Evolutionary conservation across 2,888 invertebrate species (phyloP).

Genomic region (Eupeodes latifasciatus): DNA sequence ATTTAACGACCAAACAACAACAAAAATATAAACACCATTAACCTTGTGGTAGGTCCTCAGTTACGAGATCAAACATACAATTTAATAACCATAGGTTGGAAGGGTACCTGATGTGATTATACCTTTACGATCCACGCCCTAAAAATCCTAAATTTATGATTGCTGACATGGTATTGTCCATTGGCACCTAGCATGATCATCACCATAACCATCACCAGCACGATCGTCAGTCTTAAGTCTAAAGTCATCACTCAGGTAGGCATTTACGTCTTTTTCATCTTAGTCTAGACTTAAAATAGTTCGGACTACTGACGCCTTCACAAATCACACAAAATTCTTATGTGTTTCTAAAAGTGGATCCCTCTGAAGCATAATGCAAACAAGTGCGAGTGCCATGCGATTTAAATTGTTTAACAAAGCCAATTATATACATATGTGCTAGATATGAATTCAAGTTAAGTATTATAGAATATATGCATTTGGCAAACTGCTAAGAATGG

Average conservation of each 20-base stretch:
- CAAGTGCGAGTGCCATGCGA: slow-evolving; percentile 22
- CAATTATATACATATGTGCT: background rate
- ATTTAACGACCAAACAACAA: slow-evolving; percentile 5
- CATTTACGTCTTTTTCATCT: background rate
- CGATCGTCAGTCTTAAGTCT: too few species aligned
- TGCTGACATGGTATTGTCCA: background rate
- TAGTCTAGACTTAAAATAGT: slow-evolving; percentile 24
- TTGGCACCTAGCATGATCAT: background rate
- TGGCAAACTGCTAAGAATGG: slow-evolving; percentile 15
- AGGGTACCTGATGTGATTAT: background rate
- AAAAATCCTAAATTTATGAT: slow-evolving; percentile 6
- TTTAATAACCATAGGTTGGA: background rate
- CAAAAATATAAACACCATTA: background rate
- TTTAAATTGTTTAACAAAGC: slow-evolving; percentile 30
- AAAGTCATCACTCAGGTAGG: slow-evolving; percentile 19
- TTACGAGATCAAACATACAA: background rate
- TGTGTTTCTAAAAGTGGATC: background rate
- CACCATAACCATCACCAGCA: background rate
- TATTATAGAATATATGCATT: background rate
- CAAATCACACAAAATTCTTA: background rate
- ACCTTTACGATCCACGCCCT: slow-evolving; percentile 1
- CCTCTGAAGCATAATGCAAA: background rate
- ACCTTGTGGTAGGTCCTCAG: slow-evolving; percentile 15
- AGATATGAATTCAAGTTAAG: too few species aligned
- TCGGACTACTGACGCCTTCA: slow-evolving; percentile 11